Evolutionary conservation across 64 coral and sea anemone genomes (phyloP).

Genomic region (Catalaphyllia jardinei): DNA sequence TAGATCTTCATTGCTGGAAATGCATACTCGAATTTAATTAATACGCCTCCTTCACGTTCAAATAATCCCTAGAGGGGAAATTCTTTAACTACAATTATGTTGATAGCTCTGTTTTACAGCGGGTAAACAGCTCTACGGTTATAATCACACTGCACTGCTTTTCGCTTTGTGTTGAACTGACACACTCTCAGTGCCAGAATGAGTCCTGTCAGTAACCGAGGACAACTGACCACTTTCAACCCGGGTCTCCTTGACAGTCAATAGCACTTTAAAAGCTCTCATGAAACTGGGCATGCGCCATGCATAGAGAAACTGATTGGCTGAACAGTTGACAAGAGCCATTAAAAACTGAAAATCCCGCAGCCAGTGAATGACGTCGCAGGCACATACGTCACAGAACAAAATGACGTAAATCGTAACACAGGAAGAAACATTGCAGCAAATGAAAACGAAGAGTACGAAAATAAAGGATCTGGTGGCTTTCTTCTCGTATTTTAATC

Average conservation of each 20-base stretch:
- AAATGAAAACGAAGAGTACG: slow-evolving; percentile 55
- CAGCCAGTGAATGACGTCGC: slow-evolving; percentile 69
- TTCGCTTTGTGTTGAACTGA: background rate
- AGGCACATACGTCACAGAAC: slow-evolving; percentile 59
- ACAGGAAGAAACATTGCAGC: slow-evolving; percentile 65
- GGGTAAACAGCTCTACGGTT: no score
- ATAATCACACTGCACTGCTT: background rate
- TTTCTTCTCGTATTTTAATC: slow-evolving; percentile 56
- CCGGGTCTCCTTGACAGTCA: background rate
- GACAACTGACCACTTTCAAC: background rate
- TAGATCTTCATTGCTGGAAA: no score
- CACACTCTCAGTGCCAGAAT: background rate
- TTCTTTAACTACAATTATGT: no score
- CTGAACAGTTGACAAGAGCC: slow-evolving; percentile 50
- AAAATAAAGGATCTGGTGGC: slow-evolving; percentile 64
- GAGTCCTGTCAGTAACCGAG: background rate
- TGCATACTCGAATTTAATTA: no score
- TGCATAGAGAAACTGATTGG: slow-evolving; percentile 82
- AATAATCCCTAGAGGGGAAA: no score
- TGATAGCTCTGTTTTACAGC: no score
- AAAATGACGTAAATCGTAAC: slow-evolving; percentile 50
- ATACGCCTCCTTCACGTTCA: no score
- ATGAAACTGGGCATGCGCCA: slow-evolving; percentile 78
- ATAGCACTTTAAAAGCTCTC: slow-evolving; percentile 42
- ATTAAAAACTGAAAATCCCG: slow-evolving; percentile 72